These are phyloP conservation scores for Halocynthia aurantium DNA, from an alignment of 23 tunicate species.

Conservation along the genomic window DNA sequence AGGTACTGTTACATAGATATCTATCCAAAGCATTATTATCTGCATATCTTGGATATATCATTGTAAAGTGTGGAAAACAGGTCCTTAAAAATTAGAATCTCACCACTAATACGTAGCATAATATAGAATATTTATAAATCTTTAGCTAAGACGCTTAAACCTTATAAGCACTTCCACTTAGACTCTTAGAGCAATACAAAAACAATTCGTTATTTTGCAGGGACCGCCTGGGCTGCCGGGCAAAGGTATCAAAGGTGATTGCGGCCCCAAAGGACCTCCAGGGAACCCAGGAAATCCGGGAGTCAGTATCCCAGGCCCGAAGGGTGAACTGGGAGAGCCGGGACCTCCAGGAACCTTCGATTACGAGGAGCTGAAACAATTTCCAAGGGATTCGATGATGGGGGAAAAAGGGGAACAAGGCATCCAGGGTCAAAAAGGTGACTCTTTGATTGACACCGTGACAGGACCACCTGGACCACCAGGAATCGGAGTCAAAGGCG, in stretches of 20 bases:
- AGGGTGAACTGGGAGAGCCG: constrained; percentile 77
- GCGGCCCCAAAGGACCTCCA: constrained; percentile 81
- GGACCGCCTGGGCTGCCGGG: constrained; percentile 32
- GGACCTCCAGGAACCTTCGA: constrained; percentile 63
- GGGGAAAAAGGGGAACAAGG: constrained; percentile 53
- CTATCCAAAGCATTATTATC: too few species aligned
- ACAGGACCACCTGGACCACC: constrained; percentile 37
- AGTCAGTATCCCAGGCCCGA: constrained; percentile 32
- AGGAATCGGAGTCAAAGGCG: constrained; percentile 5
- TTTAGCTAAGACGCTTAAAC: too few species aligned
- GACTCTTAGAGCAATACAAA: too few species aligned
- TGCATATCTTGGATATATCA: too few species aligned
- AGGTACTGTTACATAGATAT: too few species aligned
- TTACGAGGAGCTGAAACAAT: constrained; percentile 12
- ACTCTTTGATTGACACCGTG: constrained; percentile 23
- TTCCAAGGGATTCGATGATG: background rate
- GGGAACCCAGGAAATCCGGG: constrained; percentile 77
- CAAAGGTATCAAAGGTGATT: constrained; percentile 68
- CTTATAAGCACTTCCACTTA: too few species aligned
- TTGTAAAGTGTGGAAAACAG: too few species aligned
- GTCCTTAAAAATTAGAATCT: too few species aligned
- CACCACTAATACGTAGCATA: too few species aligned
- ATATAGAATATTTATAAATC: too few species aligned
- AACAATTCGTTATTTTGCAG: background rate
- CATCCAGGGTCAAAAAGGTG: constrained; percentile 44